Conservation (phyloP, 35 echinoderm and acorn worm genomes). For the Nesometra sesokonis region DNA sequence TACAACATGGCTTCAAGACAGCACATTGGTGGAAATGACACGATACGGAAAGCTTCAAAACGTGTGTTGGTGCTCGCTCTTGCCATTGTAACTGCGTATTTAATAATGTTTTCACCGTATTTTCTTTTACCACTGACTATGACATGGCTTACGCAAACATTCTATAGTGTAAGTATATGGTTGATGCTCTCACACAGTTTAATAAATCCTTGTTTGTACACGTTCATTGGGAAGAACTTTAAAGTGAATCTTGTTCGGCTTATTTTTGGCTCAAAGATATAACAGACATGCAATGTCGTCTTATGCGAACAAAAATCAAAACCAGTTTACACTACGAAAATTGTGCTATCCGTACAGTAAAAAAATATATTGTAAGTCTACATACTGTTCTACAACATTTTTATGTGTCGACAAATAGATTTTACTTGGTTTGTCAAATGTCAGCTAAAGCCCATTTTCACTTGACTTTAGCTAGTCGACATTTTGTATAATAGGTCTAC, state of each 20-base stretch:
- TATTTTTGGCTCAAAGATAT: no score
- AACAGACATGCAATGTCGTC: no score
- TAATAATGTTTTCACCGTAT: slow-evolving; percentile 70
- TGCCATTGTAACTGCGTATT: slow-evolving; percentile 64
- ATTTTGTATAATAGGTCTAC: no score
- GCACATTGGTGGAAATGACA: slow-evolving; percentile 60
- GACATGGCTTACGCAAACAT: not conserved
- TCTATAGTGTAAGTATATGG: slow-evolving; percentile 38
- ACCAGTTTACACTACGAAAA: no score
- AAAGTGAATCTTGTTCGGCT: slow-evolving; percentile 36
- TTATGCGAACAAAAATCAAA: no score
- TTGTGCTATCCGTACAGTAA: no score
- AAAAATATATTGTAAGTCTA: no score
- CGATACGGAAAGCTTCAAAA: slow-evolving; percentile 40
- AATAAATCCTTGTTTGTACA: slow-evolving; percentile 86
- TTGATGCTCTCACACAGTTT: slow-evolving; percentile 85
- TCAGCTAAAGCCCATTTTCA: no score
- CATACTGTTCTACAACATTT: no score
- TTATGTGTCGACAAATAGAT: no score
- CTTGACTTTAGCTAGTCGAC: no score
- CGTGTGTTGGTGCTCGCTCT: slow-evolving; percentile 67
- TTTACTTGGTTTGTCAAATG: no score
- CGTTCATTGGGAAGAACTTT: slow-evolving; percentile 82
- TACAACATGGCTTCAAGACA: slow-evolving; percentile 43
- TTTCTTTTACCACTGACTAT: slow-evolving; percentile 5